Evolutionary conservation across 2,113 vertebrate genomes (phyloP).

Genomic region (Struthidea cinerea): DNA sequence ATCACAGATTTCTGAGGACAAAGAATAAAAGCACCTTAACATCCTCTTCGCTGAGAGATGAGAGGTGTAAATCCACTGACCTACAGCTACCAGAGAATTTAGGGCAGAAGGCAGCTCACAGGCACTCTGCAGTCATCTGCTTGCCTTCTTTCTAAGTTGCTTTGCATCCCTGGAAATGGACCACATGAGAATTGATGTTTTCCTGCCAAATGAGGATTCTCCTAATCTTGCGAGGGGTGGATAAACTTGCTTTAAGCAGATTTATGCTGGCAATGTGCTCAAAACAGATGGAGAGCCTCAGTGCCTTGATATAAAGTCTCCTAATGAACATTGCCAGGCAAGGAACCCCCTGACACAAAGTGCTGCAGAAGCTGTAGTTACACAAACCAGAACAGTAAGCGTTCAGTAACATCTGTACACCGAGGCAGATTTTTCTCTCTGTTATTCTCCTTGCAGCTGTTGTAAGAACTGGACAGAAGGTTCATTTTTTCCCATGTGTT

Average conservation of each 20-base stretch:
- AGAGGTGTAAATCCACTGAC: neutral
- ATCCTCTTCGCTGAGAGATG: accelerated
- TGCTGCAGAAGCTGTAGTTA: neutral
- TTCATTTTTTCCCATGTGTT: neutral
- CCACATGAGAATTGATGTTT: neutral
- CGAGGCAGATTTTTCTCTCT: neutral
- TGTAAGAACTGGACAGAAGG: neutral
- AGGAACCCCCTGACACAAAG: neutral
- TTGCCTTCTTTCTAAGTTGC: neutral
- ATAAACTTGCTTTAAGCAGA: constrained; percentile 10
- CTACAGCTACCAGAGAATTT: accelerated
- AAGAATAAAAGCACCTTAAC: neutral
- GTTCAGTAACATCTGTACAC: neutral
- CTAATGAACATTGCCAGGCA: neutral
- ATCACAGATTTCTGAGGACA: neutral
- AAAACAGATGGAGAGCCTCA: constrained; percentile 41
- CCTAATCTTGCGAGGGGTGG: neutral
- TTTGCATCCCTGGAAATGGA: neutral
- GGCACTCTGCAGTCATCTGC: neutral
- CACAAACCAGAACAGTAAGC: neutral
- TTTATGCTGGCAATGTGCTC: constrained; percentile 9
- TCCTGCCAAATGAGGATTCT: neutral
- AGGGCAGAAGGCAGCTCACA: accelerated
- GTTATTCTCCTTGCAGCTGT: neutral
- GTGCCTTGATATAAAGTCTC: neutral